Evolutionary conservation across 2,797 vertebrate species (phyloP).

Genomic region (Diplodus puntazzo): DNA sequence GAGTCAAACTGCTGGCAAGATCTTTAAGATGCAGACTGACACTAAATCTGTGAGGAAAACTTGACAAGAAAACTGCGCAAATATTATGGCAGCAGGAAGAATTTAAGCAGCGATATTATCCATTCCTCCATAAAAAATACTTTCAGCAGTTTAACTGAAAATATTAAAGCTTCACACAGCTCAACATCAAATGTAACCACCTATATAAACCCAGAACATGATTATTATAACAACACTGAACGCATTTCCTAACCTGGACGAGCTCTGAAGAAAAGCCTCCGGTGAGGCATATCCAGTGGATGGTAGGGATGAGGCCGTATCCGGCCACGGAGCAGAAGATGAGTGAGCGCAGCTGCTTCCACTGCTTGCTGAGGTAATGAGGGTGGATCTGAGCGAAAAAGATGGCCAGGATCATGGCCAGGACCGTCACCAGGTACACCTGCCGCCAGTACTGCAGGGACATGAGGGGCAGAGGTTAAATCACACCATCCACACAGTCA

Average conservation of each 20-base stretch:
- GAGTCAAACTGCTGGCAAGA: not conserved
- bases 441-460: conserved; percentile 93
- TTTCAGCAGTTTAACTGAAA: not conserved
- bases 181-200: not conserved
- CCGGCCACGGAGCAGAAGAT: conserved; percentile 93
- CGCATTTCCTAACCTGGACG: conserved; percentile 87
- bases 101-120: too few species aligned
- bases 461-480: conserved; percentile 6
- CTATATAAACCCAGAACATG: too few species aligned
- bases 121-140: not conserved
- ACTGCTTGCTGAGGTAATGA: conserved; percentile 94
- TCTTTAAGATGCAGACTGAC: not conserved
- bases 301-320: conserved; percentile 92
- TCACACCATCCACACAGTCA: not conserved
- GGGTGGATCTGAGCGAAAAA: conserved; percentile 98
- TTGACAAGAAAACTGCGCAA: not conserved
- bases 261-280: conserved; percentile 90
- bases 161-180: not conserved
- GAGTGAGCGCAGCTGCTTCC: conserved; percentile 92
- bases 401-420: conserved; percentile 95
- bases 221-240: not conserved
- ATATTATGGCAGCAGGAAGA: too few species aligned
- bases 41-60: not conserved
- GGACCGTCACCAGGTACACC: conserved; percentile 94
- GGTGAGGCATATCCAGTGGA: conserved; percentile 95